phyloP scores from a whole-genome alignment of 2,797 vertebrate species.

The Eutrigla gurnardus region DNA sequence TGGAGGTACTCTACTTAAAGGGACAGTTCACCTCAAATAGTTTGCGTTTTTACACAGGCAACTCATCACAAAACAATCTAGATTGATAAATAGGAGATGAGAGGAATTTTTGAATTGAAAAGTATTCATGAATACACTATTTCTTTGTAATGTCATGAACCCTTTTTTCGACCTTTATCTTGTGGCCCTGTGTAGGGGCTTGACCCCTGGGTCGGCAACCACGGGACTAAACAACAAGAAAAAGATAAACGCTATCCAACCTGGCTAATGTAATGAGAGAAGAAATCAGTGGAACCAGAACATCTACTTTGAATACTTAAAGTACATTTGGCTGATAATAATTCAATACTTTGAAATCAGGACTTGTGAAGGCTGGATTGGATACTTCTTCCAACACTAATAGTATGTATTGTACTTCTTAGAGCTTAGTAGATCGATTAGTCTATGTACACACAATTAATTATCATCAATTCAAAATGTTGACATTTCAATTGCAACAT shows the following conservation, averaged over 20 bases:
- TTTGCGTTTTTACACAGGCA: background rate
- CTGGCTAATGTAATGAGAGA: background rate
- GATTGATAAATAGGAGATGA: background rate
- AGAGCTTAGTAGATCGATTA: background rate
- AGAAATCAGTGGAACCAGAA: background rate
- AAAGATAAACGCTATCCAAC: too few species aligned
- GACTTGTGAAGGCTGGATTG: background rate
- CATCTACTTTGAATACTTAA: background rate
- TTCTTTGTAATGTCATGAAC: slow-evolving; percentile 1
- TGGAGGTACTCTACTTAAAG: background rate
- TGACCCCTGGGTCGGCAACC: background rate
- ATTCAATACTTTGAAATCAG: background rate
- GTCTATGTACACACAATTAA: background rate
- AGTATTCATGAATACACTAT: background rate
- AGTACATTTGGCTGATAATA: background rate
- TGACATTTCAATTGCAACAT: background rate
- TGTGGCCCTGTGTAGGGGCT: background rate
- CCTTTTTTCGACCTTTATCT: background rate
- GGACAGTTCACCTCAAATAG: background rate
- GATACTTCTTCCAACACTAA: background rate
- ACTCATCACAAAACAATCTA: background rate
- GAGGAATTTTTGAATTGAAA: too few species aligned
- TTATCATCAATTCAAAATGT: background rate
- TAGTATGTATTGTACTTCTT: background rate
- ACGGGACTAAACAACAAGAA: background rate